Conservation (phyloP, 2,888 invertebrate species). For the Drosophila atripex region DNA sequence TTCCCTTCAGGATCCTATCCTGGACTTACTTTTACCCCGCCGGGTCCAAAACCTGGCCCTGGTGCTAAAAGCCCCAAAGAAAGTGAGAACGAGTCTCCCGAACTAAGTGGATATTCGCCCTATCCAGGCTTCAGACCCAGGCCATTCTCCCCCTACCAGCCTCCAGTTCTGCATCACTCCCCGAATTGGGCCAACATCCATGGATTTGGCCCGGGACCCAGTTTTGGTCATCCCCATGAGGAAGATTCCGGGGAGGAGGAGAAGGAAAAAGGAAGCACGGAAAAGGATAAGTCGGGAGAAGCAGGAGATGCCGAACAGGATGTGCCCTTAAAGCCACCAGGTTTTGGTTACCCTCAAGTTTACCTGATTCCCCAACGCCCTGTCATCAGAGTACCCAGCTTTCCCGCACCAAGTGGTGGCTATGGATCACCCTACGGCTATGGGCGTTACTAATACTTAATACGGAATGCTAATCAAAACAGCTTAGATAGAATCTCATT, state of each 20-base stretch:
- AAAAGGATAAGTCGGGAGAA: background rate
- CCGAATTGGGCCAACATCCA: constrained; percentile 15
- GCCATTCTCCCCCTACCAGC: constrained; percentile 45
- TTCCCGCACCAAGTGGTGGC: constrained; percentile 38
- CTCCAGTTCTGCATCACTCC: constrained; percentile 1
- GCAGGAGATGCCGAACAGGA: constrained; percentile 15
- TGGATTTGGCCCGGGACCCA: constrained; percentile 11
- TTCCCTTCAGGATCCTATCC: constrained; percentile 10
- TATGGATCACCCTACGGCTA: constrained; percentile 52
- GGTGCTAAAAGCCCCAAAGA: constrained; percentile 10
- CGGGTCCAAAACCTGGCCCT: background rate
- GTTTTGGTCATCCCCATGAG: constrained; percentile 17
- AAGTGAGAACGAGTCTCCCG: constrained; percentile 1
- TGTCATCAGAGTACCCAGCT: constrained; percentile 18
- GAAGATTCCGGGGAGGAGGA: constrained; percentile 23
- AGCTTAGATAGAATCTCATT: background rate
- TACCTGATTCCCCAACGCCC: constrained; percentile 49
- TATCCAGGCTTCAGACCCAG: constrained; percentile 31
- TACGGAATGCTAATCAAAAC: background rate
- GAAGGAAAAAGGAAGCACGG: background rate
- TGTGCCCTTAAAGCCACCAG: constrained; percentile 15
- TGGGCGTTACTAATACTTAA: constrained; percentile 35
- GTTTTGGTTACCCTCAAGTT: constrained; percentile 55
- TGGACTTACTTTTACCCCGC: background rate
- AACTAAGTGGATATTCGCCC: constrained; percentile 11